Conservation (phyloP, 2,797 vertebrate species). For the Sebastes flavidus region DNA sequence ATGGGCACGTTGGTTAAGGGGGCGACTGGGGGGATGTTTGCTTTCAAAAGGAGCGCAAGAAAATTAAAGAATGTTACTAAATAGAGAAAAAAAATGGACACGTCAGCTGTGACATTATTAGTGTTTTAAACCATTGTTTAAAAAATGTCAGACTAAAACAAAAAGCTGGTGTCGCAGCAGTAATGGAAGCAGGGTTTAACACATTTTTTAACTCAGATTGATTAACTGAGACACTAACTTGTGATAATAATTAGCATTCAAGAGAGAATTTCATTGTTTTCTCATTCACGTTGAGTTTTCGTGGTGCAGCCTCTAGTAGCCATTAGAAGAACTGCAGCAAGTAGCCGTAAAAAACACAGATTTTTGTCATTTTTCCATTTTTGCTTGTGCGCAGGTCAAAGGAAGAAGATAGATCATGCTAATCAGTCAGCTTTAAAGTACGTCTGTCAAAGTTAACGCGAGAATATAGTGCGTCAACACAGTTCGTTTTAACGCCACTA, state of each 20-base stretch:
- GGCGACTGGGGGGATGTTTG: too few species aligned
- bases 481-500: too few species aligned
- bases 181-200: background rate
- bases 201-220: background rate
- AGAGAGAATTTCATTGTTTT: background rate
- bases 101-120: background rate
- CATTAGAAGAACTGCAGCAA: background rate
- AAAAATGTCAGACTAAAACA: background rate
- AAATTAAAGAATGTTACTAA: background rate
- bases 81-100: background rate
- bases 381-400: background rate
- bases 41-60: background rate
- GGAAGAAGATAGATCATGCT: background rate
- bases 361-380: too few species aligned
- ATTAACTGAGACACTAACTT: background rate
- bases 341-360: background rate
- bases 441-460: fast-evolving
- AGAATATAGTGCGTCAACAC: too few species aligned
- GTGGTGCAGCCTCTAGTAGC: background rate
- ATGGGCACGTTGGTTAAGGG: background rate
- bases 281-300: background rate
- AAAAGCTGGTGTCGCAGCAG: background rate
- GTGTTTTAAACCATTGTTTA: background rate
- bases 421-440: background rate
- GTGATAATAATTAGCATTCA: background rate